Conservation (phyloP, 1,140 invertebrate species). For the Meloidogyne chitwoodi region DNA sequence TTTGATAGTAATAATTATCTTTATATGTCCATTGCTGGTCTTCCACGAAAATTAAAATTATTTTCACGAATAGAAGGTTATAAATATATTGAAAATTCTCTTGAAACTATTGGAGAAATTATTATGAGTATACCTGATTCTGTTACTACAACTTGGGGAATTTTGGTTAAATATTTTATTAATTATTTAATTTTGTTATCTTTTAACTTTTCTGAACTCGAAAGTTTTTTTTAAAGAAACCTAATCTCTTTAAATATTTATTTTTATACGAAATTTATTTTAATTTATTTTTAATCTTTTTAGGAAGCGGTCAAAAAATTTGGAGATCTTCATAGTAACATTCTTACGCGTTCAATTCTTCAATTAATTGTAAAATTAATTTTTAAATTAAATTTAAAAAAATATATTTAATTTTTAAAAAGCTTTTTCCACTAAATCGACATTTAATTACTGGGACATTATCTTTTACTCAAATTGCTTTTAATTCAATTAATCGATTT, state of each 20-base stretch:
- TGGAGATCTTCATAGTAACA: slow-evolving; percentile 10
- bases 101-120: slow-evolving; percentile 62
- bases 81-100: slow-evolving; percentile 76
- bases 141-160: slow-evolving; percentile 23
- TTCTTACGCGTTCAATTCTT: slow-evolving; percentile 21
- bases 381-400: neutral
- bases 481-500: slow-evolving; percentile 21
- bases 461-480: slow-evolving; percentile 15
- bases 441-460: slow-evolving; percentile 16
- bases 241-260: neutral
- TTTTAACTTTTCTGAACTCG: too few relatives aligned
- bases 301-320: slow-evolving; percentile 19
- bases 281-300: slow-evolving; percentile 4
- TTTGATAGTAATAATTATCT: slow-evolving; percentile 94
- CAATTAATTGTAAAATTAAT: slow-evolving; percentile 17
- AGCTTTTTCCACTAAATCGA: slow-evolving; percentile 24
- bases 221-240: too few relatives aligned
- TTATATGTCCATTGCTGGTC: slow-evolving; percentile 87
- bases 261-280: slow-evolving; percentile 3
- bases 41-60: slow-evolving; percentile 90
- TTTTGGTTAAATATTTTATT: slow-evolving; percentile 32
- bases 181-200: neutral
- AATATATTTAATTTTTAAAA: neutral
- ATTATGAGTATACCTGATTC: slow-evolving; percentile 31
- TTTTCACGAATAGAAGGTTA: slow-evolving; percentile 77